Evolutionary conservation across 1,140 invertebrate genomes (phyloP).

Genomic region (Bombus pyrosoma): DNA sequence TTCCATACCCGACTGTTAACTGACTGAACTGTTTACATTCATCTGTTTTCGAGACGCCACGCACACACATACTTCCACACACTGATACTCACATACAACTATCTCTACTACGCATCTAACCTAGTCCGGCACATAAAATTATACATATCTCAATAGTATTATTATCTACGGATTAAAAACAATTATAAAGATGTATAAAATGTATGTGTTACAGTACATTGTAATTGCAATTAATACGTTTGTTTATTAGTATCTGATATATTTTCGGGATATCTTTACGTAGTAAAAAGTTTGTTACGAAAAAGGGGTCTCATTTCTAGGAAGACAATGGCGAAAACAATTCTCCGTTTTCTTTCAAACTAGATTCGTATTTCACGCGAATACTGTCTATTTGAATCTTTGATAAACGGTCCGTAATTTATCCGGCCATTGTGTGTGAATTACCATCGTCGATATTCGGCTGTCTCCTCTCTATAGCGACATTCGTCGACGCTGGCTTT

Average conservation of each 20-base stretch:
- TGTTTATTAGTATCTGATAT: background rate
- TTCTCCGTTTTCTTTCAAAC: background rate
- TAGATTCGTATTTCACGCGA: background rate
- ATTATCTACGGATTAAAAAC: no score
- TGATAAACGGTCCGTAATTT: slow-evolving; percentile 34
- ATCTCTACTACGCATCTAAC: no score
- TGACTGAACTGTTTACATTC: no score
- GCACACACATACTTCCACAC: no score
- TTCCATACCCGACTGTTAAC: no score
- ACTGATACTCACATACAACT: no score
- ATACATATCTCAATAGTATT: no score
- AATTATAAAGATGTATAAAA: no score
- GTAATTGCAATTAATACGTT: no score
- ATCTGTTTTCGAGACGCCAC: no score
- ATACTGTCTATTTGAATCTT: slow-evolving; percentile 3
- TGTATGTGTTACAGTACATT: no score
- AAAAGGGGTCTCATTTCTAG: background rate
- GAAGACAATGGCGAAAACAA: background rate
- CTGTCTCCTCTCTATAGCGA: background rate
- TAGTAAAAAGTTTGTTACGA: background rate
- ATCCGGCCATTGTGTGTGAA: slow-evolving; percentile 10
- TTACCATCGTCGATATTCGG: slow-evolving; percentile 40
- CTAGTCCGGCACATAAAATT: no score
- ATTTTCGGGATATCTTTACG: accelerated
- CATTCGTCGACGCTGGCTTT: slow-evolving; percentile 23